Conservation (phyloP, 2,797 vertebrate species). For the Ibycter americanus region DNA sequence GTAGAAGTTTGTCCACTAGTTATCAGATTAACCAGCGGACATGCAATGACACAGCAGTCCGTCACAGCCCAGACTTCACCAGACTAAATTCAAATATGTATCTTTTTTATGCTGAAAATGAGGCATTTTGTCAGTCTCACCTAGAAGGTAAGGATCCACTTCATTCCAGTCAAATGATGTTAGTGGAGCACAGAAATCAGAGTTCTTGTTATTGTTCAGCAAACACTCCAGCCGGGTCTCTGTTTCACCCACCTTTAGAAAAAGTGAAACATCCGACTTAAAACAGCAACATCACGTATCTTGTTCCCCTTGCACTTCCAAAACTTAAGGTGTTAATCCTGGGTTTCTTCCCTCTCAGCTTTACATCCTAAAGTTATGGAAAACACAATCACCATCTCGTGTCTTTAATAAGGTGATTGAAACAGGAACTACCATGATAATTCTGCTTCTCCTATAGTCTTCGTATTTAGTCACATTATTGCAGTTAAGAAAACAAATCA, state of each 20-base stretch:
- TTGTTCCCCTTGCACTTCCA: neutral
- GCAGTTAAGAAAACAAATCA: neutral
- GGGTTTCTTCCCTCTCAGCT: neutral
- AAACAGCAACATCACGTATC: neutral
- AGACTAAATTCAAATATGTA: neutral
- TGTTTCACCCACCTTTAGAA: slow-evolving; percentile 91
- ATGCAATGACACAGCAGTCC: neutral
- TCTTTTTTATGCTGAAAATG: neutral
- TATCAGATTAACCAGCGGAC: neutral
- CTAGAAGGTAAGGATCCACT: slow-evolving; percentile 95
- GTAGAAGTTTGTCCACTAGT: neutral
- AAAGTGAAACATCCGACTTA: neutral
- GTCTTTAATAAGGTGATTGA: neutral
- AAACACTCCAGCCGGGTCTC: slow-evolving; percentile 97
- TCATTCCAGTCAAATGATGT: slow-evolving; percentile 99
- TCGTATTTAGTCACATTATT: neutral
- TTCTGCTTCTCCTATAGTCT: neutral
- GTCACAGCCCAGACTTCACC: neutral
- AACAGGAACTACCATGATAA: neutral
- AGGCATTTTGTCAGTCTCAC: slow-evolving; percentile 72
- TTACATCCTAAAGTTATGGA: neutral
- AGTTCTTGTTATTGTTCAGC: slow-evolving; percentile 99
- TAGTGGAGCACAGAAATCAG: slow-evolving; percentile 96
- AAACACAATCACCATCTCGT: neutral
- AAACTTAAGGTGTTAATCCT: neutral